Percentiles rank a stretch among this genome's conserved stretches.
Evolutionary conservation across 2,888 invertebrate species (phyloP).

Genomic region (Apocheima hispidaria): DNA sequence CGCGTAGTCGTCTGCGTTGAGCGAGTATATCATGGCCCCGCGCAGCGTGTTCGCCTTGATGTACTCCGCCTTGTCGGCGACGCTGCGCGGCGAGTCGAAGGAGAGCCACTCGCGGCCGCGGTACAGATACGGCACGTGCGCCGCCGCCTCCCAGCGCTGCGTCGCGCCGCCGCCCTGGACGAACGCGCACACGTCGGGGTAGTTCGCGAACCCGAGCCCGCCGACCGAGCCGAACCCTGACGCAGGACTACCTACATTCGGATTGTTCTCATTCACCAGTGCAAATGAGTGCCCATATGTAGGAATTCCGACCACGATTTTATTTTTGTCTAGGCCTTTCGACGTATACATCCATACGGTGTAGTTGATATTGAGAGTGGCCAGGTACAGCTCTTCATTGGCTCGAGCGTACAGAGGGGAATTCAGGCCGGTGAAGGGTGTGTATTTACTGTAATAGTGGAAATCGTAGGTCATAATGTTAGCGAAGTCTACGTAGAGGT

Average conservation of each 20-base stretch:
- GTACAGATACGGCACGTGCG: constrained; percentile 92
- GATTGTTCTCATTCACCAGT: constrained; percentile 89
- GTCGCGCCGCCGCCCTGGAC: constrained; percentile 78
- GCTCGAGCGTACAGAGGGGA: constrained; percentile 90
- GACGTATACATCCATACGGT: constrained; percentile 91
- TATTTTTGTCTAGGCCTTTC: constrained; percentile 91
- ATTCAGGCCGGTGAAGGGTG: constrained; percentile 94
- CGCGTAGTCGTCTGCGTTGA: constrained; percentile 92
- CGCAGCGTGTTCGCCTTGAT: constrained; percentile 88
- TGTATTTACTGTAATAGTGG: constrained; percentile 91
- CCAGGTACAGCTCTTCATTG: constrained; percentile 87
- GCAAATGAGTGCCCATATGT: constrained; percentile 94
- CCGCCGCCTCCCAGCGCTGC: constrained; percentile 87
- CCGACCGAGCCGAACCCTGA: constrained; percentile 87
- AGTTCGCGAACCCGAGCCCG: constrained; percentile 89
- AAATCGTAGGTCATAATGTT: constrained; percentile 98
- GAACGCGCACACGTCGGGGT: constrained; percentile 90
- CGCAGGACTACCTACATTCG: constrained; percentile 90
- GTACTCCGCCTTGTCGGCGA: constrained; percentile 89
- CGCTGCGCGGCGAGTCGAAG: constrained; percentile 91
- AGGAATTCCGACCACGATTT: constrained; percentile 94
- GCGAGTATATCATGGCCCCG: constrained; percentile 94
- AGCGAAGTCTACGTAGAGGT: constrained; percentile 93
- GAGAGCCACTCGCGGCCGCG: constrained; percentile 92
- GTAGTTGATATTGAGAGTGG: constrained; percentile 93